Evolutionary conservation across 1,140 invertebrate species (phyloP).

Genomic region (Mylabris phalerata): DNA sequence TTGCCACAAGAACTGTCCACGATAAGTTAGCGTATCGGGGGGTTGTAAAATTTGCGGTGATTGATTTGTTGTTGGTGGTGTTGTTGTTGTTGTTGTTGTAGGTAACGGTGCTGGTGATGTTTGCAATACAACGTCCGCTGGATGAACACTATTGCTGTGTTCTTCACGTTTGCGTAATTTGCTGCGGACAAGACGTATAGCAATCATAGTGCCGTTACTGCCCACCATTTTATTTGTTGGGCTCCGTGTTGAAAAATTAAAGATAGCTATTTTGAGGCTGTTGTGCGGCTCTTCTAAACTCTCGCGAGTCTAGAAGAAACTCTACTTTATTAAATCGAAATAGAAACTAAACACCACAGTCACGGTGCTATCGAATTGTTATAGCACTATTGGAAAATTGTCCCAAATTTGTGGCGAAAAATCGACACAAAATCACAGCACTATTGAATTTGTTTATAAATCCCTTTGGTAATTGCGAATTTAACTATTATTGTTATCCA

Average conservation of each 20-base stretch:
- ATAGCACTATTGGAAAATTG: not conserved
- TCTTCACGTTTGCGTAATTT: slow-evolving; percentile 78
- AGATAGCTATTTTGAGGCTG: slow-evolving; percentile 41
- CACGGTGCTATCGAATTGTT: not conserved
- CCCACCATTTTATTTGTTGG: slow-evolving; percentile 58
- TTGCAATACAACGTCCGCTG: slow-evolving; percentile 56
- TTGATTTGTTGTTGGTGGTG: slow-evolving; percentile 17
- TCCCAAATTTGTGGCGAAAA: too few relatives aligned
- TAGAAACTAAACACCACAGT: slow-evolving; percentile 1
- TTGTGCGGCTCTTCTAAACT: slow-evolving; percentile 11
- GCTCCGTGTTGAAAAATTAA: slow-evolving; percentile 35
- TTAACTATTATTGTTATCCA: not conserved
- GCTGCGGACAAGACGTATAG: slow-evolving; percentile 80
- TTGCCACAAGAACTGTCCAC: slow-evolving; percentile 67
- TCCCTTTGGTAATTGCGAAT: slow-evolving; percentile 17
- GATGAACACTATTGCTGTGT: slow-evolving; percentile 56
- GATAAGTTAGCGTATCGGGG: slow-evolving; percentile 30
- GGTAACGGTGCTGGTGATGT: slow-evolving; percentile 37
- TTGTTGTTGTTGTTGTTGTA: slow-evolving; percentile 22
- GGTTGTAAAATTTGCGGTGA: slow-evolving; percentile 27
- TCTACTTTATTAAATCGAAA: not conserved
- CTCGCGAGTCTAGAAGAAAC: slow-evolving; percentile 4
- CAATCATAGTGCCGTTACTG: slow-evolving; percentile 73
- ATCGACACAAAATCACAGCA: slow-evolving; percentile 9
- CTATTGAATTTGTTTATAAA: not conserved